phyloP scores from a whole-genome alignment of 1,140 invertebrate genomes.

The Acyrthosiphon pisum region DNA sequence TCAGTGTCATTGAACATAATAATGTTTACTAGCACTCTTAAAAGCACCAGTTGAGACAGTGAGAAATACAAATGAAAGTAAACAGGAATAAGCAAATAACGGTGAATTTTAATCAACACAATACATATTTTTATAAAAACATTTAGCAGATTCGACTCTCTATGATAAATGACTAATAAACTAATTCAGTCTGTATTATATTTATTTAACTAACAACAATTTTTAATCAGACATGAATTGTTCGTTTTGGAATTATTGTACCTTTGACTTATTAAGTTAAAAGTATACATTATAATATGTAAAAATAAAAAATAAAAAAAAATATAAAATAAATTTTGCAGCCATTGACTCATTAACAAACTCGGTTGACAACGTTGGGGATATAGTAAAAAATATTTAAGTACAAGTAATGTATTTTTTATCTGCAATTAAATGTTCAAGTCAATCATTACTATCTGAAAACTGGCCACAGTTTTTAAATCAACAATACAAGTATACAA shows the following conservation, averaged over 20 bases:
- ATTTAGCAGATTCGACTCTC: slow-evolving; percentile 28
- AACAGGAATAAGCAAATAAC: slow-evolving; percentile 28
- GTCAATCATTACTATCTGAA: not conserved
- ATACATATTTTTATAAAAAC: slow-evolving; percentile 26
- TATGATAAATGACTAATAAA: slow-evolving; percentile 12
- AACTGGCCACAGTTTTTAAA: not conserved
- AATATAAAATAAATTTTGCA: not conserved
- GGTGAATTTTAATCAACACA: slow-evolving; percentile 27
- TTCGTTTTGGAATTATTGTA: not conserved
- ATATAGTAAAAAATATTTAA: not conserved
- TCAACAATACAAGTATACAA: not conserved
- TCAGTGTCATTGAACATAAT: not conserved
- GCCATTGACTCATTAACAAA: not conserved
- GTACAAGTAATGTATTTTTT: not conserved
- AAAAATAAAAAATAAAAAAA: not conserved
- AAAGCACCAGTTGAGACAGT: not conserved
- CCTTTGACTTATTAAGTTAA: not conserved
- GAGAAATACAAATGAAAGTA: not conserved
- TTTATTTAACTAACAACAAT: slow-evolving; percentile 32
- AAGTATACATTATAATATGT: not conserved
- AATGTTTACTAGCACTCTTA: not conserved
- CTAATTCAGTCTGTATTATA: slow-evolving; percentile 24
- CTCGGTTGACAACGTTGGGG: not conserved
- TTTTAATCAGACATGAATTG: slow-evolving; percentile 19
- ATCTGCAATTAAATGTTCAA: not conserved